Evolutionary conservation across 2,113 vertebrate species (phyloP), one percentile per base, ranked within the genome.

Genomic region (Polyodon spathula): DNA sequence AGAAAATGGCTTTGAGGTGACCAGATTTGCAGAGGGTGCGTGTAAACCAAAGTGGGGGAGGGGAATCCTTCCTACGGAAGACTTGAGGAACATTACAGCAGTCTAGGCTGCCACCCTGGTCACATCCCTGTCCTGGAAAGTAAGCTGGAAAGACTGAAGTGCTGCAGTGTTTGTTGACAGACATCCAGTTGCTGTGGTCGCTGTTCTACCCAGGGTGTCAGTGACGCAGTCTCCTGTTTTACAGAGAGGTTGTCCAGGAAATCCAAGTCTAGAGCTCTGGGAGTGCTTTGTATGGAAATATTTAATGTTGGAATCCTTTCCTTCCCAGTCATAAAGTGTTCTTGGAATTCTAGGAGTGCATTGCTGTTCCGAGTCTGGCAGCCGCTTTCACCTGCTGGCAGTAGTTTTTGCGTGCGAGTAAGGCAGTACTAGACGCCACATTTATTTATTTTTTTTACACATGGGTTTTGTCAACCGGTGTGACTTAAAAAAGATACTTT

Each of bases 211-310:
- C n/a, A n/a, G n/a, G n/a, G n/a, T n/a, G n/a, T 59, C 46, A 70
- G 72, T 51, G 55, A 38, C 6, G 38, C n/a, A 42, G 58, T 52
- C 56, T 55, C 40, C 61, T 60, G 68, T 60, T 48, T 37, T 63
- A 64, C 74, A 71, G 59, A 55, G 67, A 67, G 14, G 27, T 4
- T n/a, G 7, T 68, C 41, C 60, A 71, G 70, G 70, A 76, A 76
- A 71, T 77, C 63, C 70, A 65, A 48, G 68, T 77, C 16, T n/a
- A 69, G 63, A 64, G 65, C 59, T 43, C 59, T 65, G 65, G 27
- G 65, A 54, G 60, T 46, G 59, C 62, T 62, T 66, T 66, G 60
- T 69, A 64, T 71, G 69, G 72, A 73, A 68, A 67, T 72, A 56
- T 70, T 69, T 64, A 42, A 63, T 67, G 55, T 59, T 55, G 61